Conservation (phyloP, 2,113 vertebrate species). For the Antechinus flavipes region DNA sequence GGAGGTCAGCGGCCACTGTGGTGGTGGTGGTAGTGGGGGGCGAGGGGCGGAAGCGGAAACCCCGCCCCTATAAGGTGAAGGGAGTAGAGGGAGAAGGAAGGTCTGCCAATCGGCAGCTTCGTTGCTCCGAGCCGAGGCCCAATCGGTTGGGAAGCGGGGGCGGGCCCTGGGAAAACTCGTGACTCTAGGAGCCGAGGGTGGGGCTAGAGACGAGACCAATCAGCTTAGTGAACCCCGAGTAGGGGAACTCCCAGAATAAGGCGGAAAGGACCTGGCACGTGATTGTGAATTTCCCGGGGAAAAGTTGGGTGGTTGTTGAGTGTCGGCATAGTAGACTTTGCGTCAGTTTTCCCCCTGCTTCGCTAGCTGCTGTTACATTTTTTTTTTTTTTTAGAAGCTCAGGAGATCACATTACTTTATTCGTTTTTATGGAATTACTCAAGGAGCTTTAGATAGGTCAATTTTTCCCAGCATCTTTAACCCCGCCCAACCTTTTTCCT, state of each 20-base stretch:
- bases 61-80: constrained; percentile 46
- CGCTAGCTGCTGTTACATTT: neutral
- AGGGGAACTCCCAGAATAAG: neutral
- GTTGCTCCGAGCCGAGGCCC: neutral
- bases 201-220: neutral
- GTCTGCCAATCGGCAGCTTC: neutral
- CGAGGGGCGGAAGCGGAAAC: constrained; percentile 56
- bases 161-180: neutral
- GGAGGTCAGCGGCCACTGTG: constrained; percentile 19
- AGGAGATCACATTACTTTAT: neutral
- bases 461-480: neutral
- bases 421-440: neutral
- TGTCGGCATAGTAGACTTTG: rapidly evolving
- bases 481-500: neutral
- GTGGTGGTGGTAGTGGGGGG: neutral
- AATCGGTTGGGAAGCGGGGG: neutral
- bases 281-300: neutral
- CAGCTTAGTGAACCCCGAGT: neutral
- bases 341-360: neutral
- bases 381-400: neutral
- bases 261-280: neutral
- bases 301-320: neutral
- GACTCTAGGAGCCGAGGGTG: neutral
- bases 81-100: neutral
- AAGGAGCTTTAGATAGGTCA: neutral